phyloP scores from a whole-genome alignment of 1,140 invertebrate genomes.

The Apis mellifera region DNA sequence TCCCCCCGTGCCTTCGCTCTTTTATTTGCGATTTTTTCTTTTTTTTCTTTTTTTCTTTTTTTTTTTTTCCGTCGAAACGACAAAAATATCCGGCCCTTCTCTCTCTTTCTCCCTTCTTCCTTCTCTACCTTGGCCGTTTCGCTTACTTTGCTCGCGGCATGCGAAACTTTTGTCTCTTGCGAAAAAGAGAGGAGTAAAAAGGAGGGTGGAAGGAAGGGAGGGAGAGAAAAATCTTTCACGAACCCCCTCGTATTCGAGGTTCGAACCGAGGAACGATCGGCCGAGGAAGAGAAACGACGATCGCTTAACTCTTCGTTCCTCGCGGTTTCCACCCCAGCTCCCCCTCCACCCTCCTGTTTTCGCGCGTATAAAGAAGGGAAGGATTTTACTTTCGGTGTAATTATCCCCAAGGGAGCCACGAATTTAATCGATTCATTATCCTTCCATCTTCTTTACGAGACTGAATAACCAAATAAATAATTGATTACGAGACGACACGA shows the following conservation, averaged over 20 bases:
- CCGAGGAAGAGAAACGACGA: slow-evolving; percentile 49
- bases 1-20: slow-evolving; percentile 50
- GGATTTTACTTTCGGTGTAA: slow-evolving; percentile 25
- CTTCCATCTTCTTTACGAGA: neutral
- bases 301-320: slow-evolving; percentile 62
- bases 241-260: slow-evolving; percentile 12
- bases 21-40: slow-evolving; percentile 56
- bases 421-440: slow-evolving; percentile 17
- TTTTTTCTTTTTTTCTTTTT: slow-evolving; percentile 5
- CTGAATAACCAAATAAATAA: no score
- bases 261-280: slow-evolving; percentile 58
- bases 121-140: neutral
- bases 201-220: neutral
- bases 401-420: slow-evolving; percentile 27
- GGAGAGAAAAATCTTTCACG: slow-evolving; percentile 39
- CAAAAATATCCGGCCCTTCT: slow-evolving; percentile 58
- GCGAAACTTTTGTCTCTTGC: slow-evolving; percentile 44
- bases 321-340: slow-evolving; percentile 13
- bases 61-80: slow-evolving; percentile 59
- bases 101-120: no score
- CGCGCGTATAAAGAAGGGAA: slow-evolving; percentile 4
- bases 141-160: slow-evolving; percentile 46
- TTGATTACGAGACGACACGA: no score
- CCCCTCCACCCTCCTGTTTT: slow-evolving; percentile 25
- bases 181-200: neutral